Conservation (phyloP, 2,797 vertebrate species). For the Ibycter americanus region DNA sequence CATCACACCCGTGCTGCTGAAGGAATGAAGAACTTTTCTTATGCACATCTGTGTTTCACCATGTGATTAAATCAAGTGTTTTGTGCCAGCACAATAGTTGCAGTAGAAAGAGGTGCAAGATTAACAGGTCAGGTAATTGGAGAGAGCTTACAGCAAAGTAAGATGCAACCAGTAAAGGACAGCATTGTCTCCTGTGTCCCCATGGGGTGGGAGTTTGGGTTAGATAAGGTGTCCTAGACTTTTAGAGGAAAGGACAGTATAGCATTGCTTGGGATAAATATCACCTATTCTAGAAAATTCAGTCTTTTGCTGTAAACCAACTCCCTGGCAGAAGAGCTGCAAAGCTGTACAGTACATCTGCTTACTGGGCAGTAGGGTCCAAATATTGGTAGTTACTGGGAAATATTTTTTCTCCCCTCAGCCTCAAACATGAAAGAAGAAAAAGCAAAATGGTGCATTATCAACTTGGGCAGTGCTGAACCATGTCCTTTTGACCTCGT, state of each 20-base stretch:
- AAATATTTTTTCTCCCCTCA: accelerated
- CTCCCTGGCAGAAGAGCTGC: background rate
- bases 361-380: background rate
- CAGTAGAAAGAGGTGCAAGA: background rate
- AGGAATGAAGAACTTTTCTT: background rate
- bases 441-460: background rate
- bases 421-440: background rate
- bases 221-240: background rate
- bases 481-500: background rate
- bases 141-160: background rate
- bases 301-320: background rate
- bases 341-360: background rate
- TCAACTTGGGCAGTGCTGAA: background rate
- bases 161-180: background rate
- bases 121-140: background rate
- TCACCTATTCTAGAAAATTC: background rate
- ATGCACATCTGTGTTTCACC: background rate
- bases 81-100: background rate
- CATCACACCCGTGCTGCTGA: background rate
- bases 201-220: background rate
- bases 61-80: background rate
- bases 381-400: background rate
- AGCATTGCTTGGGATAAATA: background rate
- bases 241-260: background rate
- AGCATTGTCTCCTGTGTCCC: background rate